Conservation (phyloP, 2,888 invertebrate species). For the Andricus curvator region DNA sequence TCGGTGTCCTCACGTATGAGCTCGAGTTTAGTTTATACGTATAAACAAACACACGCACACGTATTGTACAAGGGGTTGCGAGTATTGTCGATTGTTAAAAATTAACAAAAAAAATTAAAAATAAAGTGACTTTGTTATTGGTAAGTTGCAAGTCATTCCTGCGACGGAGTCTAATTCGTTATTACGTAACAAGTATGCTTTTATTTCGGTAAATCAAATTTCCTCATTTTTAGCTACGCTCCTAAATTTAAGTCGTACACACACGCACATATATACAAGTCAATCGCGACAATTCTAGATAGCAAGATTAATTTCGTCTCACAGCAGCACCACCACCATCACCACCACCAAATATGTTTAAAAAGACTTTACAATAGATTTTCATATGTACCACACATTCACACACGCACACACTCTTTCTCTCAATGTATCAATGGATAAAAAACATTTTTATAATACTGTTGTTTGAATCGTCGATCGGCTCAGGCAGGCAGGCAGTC, state of each 20-base stretch:
- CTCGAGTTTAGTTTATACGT: background rate
- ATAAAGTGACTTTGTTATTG: conserved; percentile 44
- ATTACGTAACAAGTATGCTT: conserved; percentile 6
- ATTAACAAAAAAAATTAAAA: conserved; percentile 42
- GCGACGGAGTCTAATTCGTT: conserved; percentile 6
- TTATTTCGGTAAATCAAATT: conserved; percentile 1
- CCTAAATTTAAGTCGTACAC: background rate
- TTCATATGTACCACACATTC: too few species aligned
- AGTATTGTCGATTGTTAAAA: conserved; percentile 70
- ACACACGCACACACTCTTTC: too few species aligned
- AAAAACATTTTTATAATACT: conserved; percentile 45
- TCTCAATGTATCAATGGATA: conserved; percentile 1
- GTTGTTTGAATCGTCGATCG: background rate
- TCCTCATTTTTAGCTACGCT: background rate
- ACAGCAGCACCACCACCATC: background rate
- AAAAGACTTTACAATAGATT: background rate
- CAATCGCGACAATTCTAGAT: conserved; percentile 2
- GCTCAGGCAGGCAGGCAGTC: conserved; percentile 18
- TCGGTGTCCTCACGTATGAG: too few species aligned
- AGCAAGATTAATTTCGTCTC: conserved; percentile 5
- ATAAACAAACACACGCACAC: conserved; percentile 46
- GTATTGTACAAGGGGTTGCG: conserved; percentile 67
- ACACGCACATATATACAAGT: background rate
- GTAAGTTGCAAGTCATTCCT: conserved; percentile 47
- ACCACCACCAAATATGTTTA: background rate